Evolutionary conservation across 1,140 invertebrate species (phyloP).

Genomic region (Pogonus chalceus): DNA sequence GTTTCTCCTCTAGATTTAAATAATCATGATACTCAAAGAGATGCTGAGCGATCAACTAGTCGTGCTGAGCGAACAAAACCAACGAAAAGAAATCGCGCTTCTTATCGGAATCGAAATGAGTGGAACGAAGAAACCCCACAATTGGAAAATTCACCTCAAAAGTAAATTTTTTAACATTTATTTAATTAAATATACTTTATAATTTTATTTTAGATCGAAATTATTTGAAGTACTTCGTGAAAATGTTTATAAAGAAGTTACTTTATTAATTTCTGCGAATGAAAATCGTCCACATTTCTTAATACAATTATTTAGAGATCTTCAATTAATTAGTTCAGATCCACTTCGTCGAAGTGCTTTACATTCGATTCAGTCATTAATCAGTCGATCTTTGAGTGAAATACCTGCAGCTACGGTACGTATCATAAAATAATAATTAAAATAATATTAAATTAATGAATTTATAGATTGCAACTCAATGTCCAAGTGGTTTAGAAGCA

Average conservation of each 20-base stretch:
- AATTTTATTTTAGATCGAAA: conserved; percentile 35
- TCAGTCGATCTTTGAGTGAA: conserved; percentile 25
- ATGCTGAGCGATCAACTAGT: not conserved
- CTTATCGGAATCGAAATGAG: not conserved
- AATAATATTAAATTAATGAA: not conserved
- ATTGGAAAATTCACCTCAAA: not conserved
- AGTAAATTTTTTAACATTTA: not conserved
- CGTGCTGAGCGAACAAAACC: not conserved
- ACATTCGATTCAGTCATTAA: conserved; percentile 43
- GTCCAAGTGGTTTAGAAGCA: not conserved
- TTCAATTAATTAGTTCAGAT: conserved; percentile 54
- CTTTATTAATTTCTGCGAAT: conserved; percentile 57
- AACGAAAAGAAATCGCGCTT: not conserved
- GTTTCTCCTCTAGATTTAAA: not conserved
- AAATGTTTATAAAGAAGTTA: conserved; percentile 58
- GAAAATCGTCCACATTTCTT: conserved; percentile 56
- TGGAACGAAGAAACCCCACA: conserved; percentile 1
- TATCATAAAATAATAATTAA: not conserved
- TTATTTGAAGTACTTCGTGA: conserved; percentile 53
- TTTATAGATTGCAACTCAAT: not conserved
- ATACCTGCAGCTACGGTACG: conserved; percentile 6
- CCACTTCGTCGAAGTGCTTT: conserved; percentile 48
- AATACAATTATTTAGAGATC: conserved; percentile 53
- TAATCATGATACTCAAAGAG: not conserved
- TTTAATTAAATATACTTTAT: not conserved